phyloP scores from a whole-genome alignment of 1,140 invertebrate genomes.

The Bombus balteatus region DNA sequence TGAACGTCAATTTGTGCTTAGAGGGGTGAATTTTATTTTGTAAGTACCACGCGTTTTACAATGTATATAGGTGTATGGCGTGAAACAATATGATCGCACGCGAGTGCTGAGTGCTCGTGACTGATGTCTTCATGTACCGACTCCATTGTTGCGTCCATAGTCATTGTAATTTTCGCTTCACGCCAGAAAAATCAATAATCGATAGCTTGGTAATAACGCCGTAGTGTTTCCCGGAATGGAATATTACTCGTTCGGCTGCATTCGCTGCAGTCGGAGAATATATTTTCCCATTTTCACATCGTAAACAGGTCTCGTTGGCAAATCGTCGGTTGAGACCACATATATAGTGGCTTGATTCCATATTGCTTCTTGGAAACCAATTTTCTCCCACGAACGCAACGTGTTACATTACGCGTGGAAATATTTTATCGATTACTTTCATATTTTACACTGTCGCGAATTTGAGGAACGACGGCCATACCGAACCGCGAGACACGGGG shows the following conservation, averaged over 20 bases:
- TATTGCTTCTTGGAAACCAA: slow-evolving; percentile 58
- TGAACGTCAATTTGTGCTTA: background rate
- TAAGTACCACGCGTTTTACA: background rate
- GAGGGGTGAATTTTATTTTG: background rate
- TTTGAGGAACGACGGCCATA: slow-evolving; percentile 58
- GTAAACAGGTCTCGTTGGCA: background rate
- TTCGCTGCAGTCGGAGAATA: slow-evolving; percentile 28
- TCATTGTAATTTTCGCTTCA: slow-evolving; percentile 44
- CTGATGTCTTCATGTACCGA: background rate
- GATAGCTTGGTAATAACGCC: slow-evolving; percentile 28
- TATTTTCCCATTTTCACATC: slow-evolving; percentile 28
- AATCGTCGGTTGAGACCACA: slow-evolving; percentile 13
- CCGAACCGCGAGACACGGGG: slow-evolving; percentile 34
- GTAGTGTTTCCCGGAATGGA: slow-evolving; percentile 34
- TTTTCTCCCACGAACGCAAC: slow-evolving; percentile 36
- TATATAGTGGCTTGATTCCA: slow-evolving; percentile 13
- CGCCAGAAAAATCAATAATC: slow-evolving; percentile 49
- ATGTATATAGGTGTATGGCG: background rate
- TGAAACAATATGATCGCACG: background rate
- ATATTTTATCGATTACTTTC: background rate
- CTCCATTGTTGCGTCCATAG: slow-evolving; percentile 19
- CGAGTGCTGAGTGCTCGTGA: background rate
- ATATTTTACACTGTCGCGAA: slow-evolving; percentile 38
- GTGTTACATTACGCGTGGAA: background rate
- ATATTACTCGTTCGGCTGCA: slow-evolving; percentile 33